These are phyloP conservation scores for Oryzias melastigma DNA, from an alignment of 2,113 vertebrate species.

Conservation along the genomic window DNA sequence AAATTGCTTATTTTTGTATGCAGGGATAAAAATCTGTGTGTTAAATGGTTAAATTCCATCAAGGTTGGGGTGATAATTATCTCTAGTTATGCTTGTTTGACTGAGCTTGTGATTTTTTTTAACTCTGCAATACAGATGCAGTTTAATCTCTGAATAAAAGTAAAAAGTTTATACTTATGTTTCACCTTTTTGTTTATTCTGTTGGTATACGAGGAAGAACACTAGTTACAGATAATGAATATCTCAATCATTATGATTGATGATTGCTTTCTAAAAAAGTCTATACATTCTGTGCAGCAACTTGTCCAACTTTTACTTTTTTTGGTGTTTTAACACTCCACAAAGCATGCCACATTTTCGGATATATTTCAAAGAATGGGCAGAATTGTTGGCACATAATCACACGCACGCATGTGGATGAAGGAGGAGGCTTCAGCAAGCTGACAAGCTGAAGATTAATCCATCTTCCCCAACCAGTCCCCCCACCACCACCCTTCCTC, in stretches of 20 bases:
- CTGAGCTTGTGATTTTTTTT: too few species aligned
- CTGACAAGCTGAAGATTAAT: conserved; percentile 75
- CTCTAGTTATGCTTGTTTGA: too few species aligned
- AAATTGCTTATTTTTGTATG: too few species aligned
- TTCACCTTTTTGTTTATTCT: too few species aligned
- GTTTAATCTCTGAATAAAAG: too few species aligned
- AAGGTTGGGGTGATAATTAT: too few species aligned
- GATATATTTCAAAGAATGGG: conserved; percentile 2
- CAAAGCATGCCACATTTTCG: neutral
- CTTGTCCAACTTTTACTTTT: conserved; percentile 2
- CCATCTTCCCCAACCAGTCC: conserved; percentile 60
- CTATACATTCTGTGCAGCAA: neutral
- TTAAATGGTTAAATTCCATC: too few species aligned
- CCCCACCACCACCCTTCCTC: conserved; percentile 54
- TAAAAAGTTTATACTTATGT: too few species aligned
- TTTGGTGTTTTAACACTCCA: conserved; percentile 18
- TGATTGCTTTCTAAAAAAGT: neutral
- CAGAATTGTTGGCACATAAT: conserved; percentile 9
- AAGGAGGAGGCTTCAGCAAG: conserved; percentile 51
- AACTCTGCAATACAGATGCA: too few species aligned
- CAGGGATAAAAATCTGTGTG: too few species aligned
- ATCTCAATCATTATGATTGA: neutral
- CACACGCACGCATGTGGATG: conserved; percentile 35
- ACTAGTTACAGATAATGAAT: too few species aligned
- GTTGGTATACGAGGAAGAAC: too few species aligned